These are phyloP conservation scores for Cryptus armator DNA, from an alignment of 2,888 invertebrate species.

Conservation along the genomic window DNA sequence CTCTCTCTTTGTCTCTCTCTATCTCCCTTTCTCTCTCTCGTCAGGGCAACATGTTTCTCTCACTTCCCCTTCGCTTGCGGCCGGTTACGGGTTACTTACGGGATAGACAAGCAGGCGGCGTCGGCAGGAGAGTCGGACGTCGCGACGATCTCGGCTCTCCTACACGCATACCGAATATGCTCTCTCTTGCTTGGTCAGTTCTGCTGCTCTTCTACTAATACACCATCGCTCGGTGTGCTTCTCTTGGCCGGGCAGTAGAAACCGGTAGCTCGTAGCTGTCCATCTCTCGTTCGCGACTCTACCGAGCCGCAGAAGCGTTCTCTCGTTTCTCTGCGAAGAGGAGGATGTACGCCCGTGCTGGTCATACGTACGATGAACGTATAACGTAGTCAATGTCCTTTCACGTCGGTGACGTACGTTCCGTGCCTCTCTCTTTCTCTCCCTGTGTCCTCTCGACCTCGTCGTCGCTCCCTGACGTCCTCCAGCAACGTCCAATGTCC, in stretches of 20 bases:
- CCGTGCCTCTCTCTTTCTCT: conserved; percentile 13
- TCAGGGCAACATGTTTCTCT: conserved; percentile 40
- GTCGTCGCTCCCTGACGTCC: conserved; percentile 48
- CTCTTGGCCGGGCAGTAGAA: conserved; percentile 17
- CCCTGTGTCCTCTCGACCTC: conserved; percentile 59
- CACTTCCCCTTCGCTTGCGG: conserved; percentile 45
- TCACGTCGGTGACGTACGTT: conserved; percentile 61
- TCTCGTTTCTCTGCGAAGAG: conserved; percentile 37
- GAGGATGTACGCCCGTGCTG: conserved; percentile 31
- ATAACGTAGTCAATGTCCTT: conserved; percentile 66
- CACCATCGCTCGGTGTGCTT: conserved; percentile 31
- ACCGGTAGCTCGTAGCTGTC: conserved; percentile 61
- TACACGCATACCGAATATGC: neutral
- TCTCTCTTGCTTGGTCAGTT: neutral
- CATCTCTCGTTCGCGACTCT: conserved; percentile 40
- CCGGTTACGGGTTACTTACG: conserved; percentile 75
- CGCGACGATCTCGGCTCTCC: conserved; percentile 40
- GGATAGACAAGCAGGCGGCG: conserved; percentile 67
- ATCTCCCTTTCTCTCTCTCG: conserved; percentile 23
- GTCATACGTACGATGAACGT: conserved; percentile 33
- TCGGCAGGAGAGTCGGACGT: conserved; percentile 59
- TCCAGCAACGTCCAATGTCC: conserved; percentile 49
- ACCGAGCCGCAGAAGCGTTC: conserved; percentile 12
- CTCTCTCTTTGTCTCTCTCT: conserved; percentile 40
- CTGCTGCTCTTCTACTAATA: neutral